Conservation (phyloP, 1,140 invertebrate genomes). For the Ptiloglossa arizonensis region DNA sequence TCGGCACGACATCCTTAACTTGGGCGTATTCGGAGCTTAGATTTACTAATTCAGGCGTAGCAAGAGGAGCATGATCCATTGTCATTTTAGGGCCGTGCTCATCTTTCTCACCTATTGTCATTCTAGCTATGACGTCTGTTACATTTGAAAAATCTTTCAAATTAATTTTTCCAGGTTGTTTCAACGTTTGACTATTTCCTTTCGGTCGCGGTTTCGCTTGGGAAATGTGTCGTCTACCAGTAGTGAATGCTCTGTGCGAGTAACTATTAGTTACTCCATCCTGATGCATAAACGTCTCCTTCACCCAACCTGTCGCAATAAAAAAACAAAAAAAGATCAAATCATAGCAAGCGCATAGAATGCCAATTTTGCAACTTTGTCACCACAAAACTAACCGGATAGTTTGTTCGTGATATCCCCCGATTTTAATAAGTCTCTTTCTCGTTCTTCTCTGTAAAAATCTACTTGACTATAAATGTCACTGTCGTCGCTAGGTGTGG, state of each 20-base stretch:
- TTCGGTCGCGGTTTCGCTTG: conserved; percentile 86
- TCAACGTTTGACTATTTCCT: conserved; percentile 90
- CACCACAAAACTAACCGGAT: conserved; percentile 70
- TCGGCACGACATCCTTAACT: conserved; percentile 85
- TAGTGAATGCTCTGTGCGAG: conserved; percentile 91
- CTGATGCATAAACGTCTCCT: conserved; percentile 86
- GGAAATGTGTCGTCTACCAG: conserved; percentile 87
- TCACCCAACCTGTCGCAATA: conserved; percentile 83
- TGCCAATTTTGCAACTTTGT: not conserved
- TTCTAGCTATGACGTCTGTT: conserved; percentile 91
- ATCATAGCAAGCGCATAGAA: not conserved
- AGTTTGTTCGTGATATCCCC: conserved; percentile 77
- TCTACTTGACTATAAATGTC: conserved; percentile 87
- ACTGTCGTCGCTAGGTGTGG: conserved; percentile 86
- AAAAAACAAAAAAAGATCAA: conserved; percentile 41
- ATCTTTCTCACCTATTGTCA: conserved; percentile 86
- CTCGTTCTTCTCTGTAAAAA: conserved; percentile 79
- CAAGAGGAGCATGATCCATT: conserved; percentile 89
- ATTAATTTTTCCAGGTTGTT: conserved; percentile 95
- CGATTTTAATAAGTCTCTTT: conserved; percentile 75
- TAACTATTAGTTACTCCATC: conserved; percentile 85
- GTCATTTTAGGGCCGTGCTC: conserved; percentile 80
- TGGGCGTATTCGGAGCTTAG: conserved; percentile 86
- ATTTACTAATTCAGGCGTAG: conserved; percentile 91
- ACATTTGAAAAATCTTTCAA: conserved; percentile 94